Base-by-base conservation (phyloP, 2,797 vertebrate genomes). In the Aulostomus chinensis region DNA sequence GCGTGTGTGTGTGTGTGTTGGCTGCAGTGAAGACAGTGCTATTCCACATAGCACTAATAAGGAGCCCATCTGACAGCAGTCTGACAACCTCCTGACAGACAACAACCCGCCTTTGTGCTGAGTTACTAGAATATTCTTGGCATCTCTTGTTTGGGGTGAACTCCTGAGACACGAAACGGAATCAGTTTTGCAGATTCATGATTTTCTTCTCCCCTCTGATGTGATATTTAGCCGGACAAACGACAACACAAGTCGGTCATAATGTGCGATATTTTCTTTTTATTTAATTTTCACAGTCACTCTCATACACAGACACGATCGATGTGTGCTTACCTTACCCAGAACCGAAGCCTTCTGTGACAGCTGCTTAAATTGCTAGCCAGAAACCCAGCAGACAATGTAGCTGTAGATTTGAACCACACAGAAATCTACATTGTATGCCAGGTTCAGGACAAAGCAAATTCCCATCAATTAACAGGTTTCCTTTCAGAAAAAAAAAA, bases 311-410 rank as follows among this genome's bases (percentile, higher is more conserved):
- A 39, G 24, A 57, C 37, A 34, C 36, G 33, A 22, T 5, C 15
- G 25, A 59, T 41, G 29, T 54, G 62, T 67, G 45, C 82, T 72
- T 52, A 86, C 84, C 73, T 59, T 62, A 28, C 14, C 8, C 14
- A 43, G 46, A 11, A 1, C 1, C 3, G 4, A 8, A 3, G 2
- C 12, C 4, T 55, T 47, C 9, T 20, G 15, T 34, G 46, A 43
- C 29, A 4, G 79, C 9, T 12, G 85, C 55, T 79, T 68, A 64
- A 68, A 87, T 89, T 91, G 90, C 91, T 86, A 91, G 92, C 95
- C 93, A 92, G 97, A 99, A 99, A 99, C 97, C 97, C 97, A 99
- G 97, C 97, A 99, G 97, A 99, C 97, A 99, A 99, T 99, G 97
- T 98, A 98, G 97, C 97, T 99, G 97, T 99, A 96, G 92, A 91